phyloP scores from a whole-genome alignment of 1,140 invertebrate species.

The Centruroides sculpturatus region DNA sequence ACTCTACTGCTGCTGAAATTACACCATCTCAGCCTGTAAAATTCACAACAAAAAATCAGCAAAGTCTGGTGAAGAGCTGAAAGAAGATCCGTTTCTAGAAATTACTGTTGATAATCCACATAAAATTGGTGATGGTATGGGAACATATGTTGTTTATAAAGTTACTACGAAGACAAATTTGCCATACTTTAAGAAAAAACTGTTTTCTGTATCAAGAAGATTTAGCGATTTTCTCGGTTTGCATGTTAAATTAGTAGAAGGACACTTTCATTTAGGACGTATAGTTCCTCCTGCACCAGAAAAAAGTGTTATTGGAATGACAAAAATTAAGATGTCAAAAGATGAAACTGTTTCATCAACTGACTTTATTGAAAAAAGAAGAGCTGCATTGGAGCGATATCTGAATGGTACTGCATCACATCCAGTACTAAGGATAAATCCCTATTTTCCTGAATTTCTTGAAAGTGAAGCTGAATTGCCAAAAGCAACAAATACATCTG shows the following conservation, averaged over 20 bases:
- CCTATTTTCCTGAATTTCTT: slow-evolving; percentile 93
- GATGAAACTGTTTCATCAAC: slow-evolving; percentile 27
- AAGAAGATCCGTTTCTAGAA: slow-evolving; percentile 33
- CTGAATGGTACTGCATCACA: slow-evolving; percentile 79
- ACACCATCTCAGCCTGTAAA: slow-evolving; percentile 5
- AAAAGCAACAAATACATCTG: slow-evolving; percentile 87
- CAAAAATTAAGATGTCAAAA: slow-evolving; percentile 89
- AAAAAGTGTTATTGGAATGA: slow-evolving; percentile 90
- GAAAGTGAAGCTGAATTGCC: slow-evolving; percentile 87
- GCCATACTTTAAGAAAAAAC: slow-evolving; percentile 65
- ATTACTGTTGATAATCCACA: slow-evolving; percentile 80
- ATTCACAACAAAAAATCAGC: not conserved
- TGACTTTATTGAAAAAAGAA: slow-evolving; percentile 85
- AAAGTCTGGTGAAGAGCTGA: slow-evolving; percentile 16
- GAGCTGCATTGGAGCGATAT: slow-evolving; percentile 84
- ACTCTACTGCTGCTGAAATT: slow-evolving; percentile 8
- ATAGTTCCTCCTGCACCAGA: slow-evolving; percentile 98
- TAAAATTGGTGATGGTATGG: slow-evolving; percentile 82
- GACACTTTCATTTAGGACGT: slow-evolving; percentile 78
- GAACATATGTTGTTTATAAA: slow-evolving; percentile 25
- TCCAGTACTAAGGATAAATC: slow-evolving; percentile 75
- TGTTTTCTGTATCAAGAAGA: slow-evolving; percentile 71
- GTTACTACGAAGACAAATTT: slow-evolving; percentile 78
- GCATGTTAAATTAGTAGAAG: slow-evolving; percentile 86
- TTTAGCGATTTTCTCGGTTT: slow-evolving; percentile 97